A percentile compares a stretch with the other conserved stretches of the same genome.
phyloP scores from a whole-genome alignment of 2,888 invertebrate genomes.

The Nudaria mundana region DNA sequence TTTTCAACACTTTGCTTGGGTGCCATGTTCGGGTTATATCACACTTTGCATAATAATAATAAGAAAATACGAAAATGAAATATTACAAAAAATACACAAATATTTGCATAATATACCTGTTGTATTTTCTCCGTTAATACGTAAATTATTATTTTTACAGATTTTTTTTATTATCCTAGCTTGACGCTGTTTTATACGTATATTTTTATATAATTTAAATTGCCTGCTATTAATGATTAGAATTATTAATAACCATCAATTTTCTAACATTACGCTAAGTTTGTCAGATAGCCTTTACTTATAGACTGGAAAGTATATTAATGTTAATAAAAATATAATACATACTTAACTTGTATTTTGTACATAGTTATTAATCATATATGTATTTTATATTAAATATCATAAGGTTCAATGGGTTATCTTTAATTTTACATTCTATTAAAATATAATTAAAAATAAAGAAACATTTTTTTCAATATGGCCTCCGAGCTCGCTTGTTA shows the following conservation, averaged over 20 bases:
- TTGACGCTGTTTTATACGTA: slow-evolving; percentile 36
- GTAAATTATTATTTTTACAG: slow-evolving; percentile 32
- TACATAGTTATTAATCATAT: slow-evolving; percentile 80
- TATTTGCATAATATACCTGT: slow-evolving; percentile 63
- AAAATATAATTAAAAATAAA: slow-evolving; percentile 51
- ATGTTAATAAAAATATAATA: slow-evolving; percentile 71
- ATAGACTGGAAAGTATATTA: slow-evolving; percentile 76
- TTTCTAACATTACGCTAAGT: slow-evolving; percentile 78
- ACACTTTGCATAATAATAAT: slow-evolving; percentile 62
- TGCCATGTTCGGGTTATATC: slow-evolving; percentile 60
- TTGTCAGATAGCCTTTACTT: slow-evolving; percentile 78
- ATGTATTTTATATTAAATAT: slow-evolving; percentile 80
- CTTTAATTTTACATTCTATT: slow-evolving; percentile 78
- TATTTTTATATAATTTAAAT: slow-evolving; percentile 45
- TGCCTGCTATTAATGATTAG: slow-evolving; percentile 68
- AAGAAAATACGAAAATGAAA: slow-evolving; percentile 24
- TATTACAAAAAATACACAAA: not conserved
- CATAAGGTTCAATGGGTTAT: slow-evolving; percentile 79
- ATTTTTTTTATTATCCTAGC: slow-evolving; percentile 28
- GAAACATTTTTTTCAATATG: slow-evolving; percentile 70
- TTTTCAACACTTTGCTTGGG: slow-evolving; percentile 64
- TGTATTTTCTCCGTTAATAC: slow-evolving; percentile 36
- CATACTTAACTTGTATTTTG: slow-evolving; percentile 79
- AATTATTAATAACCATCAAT: slow-evolving; percentile 40
- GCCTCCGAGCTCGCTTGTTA: slow-evolving; percentile 43